phyloP scores from a whole-genome alignment of 1,140 invertebrate genomes.

The Orius insidiosus region DNA sequence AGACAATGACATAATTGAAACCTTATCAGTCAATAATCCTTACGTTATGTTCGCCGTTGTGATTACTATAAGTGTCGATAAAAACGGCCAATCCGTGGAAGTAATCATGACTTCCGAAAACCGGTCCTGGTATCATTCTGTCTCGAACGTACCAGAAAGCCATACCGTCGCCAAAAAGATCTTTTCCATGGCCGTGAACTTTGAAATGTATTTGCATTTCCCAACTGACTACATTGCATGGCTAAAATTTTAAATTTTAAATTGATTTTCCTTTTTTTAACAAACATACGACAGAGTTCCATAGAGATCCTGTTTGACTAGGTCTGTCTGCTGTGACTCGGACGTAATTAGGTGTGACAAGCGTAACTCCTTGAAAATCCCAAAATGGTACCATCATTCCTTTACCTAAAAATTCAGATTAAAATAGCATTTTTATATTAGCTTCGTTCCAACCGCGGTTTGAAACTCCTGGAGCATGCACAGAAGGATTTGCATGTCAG shows the following conservation, averaged over 20 bases:
- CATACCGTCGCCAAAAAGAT: slow-evolving; percentile 94
- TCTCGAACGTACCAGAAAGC: slow-evolving; percentile 95
- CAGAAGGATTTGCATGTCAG: no score
- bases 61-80: slow-evolving; percentile 97
- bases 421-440: background rate
- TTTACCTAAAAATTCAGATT: slow-evolving; percentile 26
- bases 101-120: slow-evolving; percentile 89
- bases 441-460: no score
- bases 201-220: slow-evolving; percentile 93
- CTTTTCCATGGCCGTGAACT: slow-evolving; percentile 85
- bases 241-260: slow-evolving; percentile 38
- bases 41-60: slow-evolving; percentile 96
- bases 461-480: no score
- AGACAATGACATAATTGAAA: slow-evolving; percentile 7
- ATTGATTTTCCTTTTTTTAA: slow-evolving; percentile 19
- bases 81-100: slow-evolving; percentile 88
- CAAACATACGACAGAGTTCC: slow-evolving; percentile 87
- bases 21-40: slow-evolving; percentile 22
- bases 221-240: slow-evolving; percentile 75
- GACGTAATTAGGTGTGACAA: slow-evolving; percentile 88
- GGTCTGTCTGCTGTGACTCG: slow-evolving; percentile 87
- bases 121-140: slow-evolving; percentile 63
- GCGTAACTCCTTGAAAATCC: slow-evolving; percentile 88
- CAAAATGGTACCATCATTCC: slow-evolving; percentile 85
- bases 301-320: slow-evolving; percentile 80